phyloP scores from a whole-genome alignment of 2,797 vertebrate species.

The Anguilla megastoma region DNA sequence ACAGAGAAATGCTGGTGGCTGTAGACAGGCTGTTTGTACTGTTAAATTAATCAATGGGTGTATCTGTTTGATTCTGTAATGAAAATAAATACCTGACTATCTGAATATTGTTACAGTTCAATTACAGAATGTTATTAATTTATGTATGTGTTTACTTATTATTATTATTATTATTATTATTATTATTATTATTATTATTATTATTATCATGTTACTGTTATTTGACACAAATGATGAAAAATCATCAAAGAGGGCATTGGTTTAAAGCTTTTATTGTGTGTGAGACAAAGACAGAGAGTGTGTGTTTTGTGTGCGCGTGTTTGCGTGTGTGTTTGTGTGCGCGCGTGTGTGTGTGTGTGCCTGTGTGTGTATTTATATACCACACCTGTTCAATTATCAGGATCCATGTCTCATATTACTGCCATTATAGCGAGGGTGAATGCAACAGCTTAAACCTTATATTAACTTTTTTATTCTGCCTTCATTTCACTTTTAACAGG shows the following conservation, averaged over 20 bases:
- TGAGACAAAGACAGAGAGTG: not conserved
- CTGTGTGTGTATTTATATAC: slow-evolving; percentile 17
- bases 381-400: slow-evolving; percentile 15
- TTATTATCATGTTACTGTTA: not conserved
- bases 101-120: not conserved
- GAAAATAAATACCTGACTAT: not conserved
- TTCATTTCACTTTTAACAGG: not conserved
- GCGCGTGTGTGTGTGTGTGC: no score
- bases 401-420: not conserved
- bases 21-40: not conserved
- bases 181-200: not conserved
- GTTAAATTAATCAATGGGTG: not conserved
- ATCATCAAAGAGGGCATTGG: not conserved
- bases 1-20: not conserved
- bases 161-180: not conserved
- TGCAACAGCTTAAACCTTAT: not conserved
- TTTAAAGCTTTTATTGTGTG: not conserved
- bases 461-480: not conserved
- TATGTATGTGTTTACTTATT: no score
- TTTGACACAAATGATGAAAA: not conserved
- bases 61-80: not conserved
- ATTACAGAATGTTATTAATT: not conserved
- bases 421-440: not conserved
- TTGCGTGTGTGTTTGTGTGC: not conserved
- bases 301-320: no score